phyloP scores from a whole-genome alignment of 2,797 vertebrate species.

The Hybognathus amarus region DNA sequence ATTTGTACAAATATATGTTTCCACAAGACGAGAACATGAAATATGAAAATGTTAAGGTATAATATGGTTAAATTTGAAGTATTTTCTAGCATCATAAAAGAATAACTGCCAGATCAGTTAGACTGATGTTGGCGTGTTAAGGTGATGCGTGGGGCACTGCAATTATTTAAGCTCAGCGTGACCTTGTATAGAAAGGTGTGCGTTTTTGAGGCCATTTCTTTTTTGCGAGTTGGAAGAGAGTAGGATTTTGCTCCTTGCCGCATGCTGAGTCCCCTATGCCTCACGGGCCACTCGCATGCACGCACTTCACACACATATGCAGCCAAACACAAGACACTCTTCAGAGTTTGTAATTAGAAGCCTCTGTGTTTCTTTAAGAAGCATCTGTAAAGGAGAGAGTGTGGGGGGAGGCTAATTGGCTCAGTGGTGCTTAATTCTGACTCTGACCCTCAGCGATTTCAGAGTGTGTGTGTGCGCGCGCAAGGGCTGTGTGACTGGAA shows the following conservation, averaged over 20 bases:
- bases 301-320: conserved; percentile 18
- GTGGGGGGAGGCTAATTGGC: conserved; percentile 63
- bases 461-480: neutral
- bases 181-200: conserved; percentile 49
- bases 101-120: conserved; percentile 37
- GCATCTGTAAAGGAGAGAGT: conserved; percentile 51
- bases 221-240: neutral
- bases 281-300: neutral
- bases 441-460: conserved; percentile 28
- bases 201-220: conserved; percentile 13
- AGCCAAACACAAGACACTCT: conserved; percentile 42
- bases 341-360: conserved; percentile 68
- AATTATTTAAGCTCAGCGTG: conserved; percentile 47
- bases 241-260: conserved; percentile 7
- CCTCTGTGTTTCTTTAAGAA: conserved; percentile 63
- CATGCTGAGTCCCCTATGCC: neutral
- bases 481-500: neutral
- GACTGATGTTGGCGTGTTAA: conserved; percentile 29
- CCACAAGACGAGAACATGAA: conserved; percentile 1
- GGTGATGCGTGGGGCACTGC: conserved; percentile 43
- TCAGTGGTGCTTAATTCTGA: conserved; percentile 42
- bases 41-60: conserved; percentile 22
- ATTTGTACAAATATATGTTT: neutral
- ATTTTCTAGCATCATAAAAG: conserved; percentile 40
- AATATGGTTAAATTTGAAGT: conserved; percentile 32